Conservation (phyloP, 1,140 invertebrate genomes). For the Asobara japonica region DNA sequence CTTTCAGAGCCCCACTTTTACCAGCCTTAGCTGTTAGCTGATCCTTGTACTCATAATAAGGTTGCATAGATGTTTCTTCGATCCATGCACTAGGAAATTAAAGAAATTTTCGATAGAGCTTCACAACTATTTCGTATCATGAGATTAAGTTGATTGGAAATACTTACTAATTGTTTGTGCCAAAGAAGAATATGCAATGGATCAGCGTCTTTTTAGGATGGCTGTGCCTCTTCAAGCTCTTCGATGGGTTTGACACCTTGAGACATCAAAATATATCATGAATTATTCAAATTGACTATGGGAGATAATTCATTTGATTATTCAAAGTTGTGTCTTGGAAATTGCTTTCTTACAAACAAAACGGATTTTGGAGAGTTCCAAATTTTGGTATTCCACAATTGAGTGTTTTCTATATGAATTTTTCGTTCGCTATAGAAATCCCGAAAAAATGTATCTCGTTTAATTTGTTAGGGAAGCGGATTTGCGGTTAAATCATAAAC, state of each 20-base stretch:
- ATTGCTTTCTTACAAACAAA: too few species aligned
- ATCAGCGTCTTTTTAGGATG: conserved; percentile 71
- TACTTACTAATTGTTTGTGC: conserved; percentile 93
- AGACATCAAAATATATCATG: conserved; percentile 38
- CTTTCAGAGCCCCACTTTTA: conserved; percentile 83
- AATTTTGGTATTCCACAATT: not conserved
- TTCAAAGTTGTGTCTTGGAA: conserved; percentile 6
- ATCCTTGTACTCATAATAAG: conserved; percentile 86
- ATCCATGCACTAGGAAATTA: conserved; percentile 85
- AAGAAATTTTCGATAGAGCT: conserved; percentile 21
- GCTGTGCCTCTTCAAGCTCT: conserved; percentile 73
- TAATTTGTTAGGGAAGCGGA: too few species aligned
- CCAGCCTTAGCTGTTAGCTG: conserved; percentile 78
- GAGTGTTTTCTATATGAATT: too few species aligned
- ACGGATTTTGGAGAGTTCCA: not conserved
- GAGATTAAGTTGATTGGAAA: not conserved
- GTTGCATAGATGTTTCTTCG: conserved; percentile 85
- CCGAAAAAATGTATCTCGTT: too few species aligned
- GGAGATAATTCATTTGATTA: conserved; percentile 8
- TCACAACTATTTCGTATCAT: not conserved
- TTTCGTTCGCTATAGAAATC: too few species aligned
- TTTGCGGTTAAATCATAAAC: too few species aligned
- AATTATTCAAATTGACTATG: too few species aligned
- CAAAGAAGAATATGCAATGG: conserved; percentile 94
- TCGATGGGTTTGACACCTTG: conserved; percentile 78